Conservation (phyloP, 1,140 invertebrate species). For the Drosophila murphyi region DNA sequence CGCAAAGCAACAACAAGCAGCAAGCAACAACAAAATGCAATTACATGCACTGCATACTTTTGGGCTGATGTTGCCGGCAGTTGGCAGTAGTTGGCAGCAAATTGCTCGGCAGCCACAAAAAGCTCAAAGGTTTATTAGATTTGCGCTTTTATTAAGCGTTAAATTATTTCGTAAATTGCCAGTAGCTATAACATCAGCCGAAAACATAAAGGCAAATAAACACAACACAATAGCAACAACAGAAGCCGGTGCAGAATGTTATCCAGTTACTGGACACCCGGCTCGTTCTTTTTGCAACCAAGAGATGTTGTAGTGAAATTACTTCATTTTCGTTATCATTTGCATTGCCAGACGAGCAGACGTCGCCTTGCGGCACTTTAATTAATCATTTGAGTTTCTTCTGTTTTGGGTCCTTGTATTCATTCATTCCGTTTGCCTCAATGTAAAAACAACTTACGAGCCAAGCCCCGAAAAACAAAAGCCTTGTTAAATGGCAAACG, state of each 20-base stretch:
- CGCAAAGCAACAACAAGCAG: constrained; percentile 29
- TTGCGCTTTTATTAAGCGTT: constrained; percentile 81
- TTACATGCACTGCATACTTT: constrained; percentile 76
- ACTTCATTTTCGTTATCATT: constrained; percentile 78
- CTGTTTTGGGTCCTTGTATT: constrained; percentile 31
- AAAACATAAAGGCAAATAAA: constrained; percentile 72
- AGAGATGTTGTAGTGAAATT: constrained; percentile 36
- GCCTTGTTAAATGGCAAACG: constrained; percentile 28
- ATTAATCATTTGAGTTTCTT: constrained; percentile 75
- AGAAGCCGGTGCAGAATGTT: constrained; percentile 14
- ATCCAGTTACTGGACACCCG: too few species aligned
- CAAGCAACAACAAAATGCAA: constrained; percentile 64
- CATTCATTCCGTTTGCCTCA: constrained; percentile 13
- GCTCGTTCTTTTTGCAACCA: neutral
- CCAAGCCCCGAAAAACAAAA: constrained; percentile 25
- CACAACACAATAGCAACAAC: constrained; percentile 50
- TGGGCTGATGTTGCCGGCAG: constrained; percentile 45
- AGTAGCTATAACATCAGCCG: constrained; percentile 47
- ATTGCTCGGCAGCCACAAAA: constrained; percentile 57
- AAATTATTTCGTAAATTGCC: constrained; percentile 82
- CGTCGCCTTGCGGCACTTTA: constrained; percentile 70
- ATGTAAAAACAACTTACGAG: constrained; percentile 66
- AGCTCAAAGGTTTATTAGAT: constrained; percentile 83
- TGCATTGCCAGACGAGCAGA: constrained; percentile 55
- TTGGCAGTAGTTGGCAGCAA: constrained; percentile 34